Evolutionary conservation across 2,113 vertebrate species (phyloP).

Genomic region (Lophius piscatorius): DNA sequence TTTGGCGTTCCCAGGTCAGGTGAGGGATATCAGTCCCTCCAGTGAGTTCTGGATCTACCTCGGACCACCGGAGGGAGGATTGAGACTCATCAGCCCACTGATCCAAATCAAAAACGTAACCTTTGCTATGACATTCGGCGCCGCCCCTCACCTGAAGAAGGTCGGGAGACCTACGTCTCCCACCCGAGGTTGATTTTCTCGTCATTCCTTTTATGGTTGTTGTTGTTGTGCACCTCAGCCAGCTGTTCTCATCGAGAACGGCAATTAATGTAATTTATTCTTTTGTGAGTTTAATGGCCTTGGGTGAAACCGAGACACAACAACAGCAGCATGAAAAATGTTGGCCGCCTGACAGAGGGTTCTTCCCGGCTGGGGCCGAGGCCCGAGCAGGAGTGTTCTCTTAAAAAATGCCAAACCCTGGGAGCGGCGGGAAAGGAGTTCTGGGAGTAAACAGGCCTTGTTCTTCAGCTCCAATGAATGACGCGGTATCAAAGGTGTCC

Average conservation of each 20-base stretch:
- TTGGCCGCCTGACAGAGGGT: conserved; percentile 59
- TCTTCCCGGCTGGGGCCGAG: conserved; percentile 54
- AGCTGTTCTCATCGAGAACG: conserved; percentile 76
- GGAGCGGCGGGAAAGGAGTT: conserved; percentile 54
- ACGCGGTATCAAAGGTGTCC: too few species aligned
- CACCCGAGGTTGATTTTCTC: conserved; percentile 73
- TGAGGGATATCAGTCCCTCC: too few species aligned
- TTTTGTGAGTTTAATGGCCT: conserved; percentile 80
- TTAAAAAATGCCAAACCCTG: conserved; percentile 61
- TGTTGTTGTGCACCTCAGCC: conserved; percentile 74
- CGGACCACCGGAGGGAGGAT: too few species aligned
- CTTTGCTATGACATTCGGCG: conserved; percentile 18
- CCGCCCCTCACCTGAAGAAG: conserved; percentile 1
- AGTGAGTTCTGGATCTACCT: too few species aligned
- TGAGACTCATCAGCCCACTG: too few species aligned
- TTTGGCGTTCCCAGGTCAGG: too few species aligned
- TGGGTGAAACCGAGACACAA: conserved; percentile 73
- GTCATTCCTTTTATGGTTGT: conserved; percentile 73
- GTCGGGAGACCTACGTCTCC: conserved; percentile 56
- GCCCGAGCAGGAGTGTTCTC: conserved; percentile 49
- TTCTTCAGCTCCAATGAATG: too few species aligned
- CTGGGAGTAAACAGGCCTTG: conserved; percentile 41
- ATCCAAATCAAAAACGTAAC: too few species aligned
- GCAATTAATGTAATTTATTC: conserved; percentile 81
- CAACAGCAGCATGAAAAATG: conserved; percentile 70